Conservation (phyloP, 2,888 invertebrate species). For the Xanthorhoe designata region DNA sequence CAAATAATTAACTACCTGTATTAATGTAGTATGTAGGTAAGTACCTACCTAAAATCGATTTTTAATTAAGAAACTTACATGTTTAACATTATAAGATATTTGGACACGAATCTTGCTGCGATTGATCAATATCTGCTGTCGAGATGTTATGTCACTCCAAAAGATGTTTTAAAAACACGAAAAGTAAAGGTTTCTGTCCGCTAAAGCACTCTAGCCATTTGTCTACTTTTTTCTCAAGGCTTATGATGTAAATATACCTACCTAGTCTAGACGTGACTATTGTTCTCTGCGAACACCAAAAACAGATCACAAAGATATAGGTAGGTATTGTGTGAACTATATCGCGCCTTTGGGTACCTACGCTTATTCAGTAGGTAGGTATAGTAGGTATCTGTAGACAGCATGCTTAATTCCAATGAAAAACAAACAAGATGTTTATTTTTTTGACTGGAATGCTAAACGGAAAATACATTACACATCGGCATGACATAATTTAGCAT, state of each 20-base stretch:
- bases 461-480: not conserved
- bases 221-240: not conserved
- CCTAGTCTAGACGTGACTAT: too few relatives aligned
- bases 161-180: constrained; percentile 9
- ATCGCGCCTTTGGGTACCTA: not conserved
- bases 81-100: constrained; percentile 15
- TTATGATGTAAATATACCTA: too few relatives aligned
- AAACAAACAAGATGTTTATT: constrained; percentile 4
- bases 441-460: constrained; percentile 5
- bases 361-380: not conserved
- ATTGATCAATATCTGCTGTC: not conserved
- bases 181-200: constrained; percentile 4
- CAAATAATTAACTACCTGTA: too few relatives aligned
- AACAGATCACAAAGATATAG: too few relatives aligned
- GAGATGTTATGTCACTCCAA: not conserved
- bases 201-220: not conserved
- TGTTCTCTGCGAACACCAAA: too few relatives aligned
- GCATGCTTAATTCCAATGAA: constrained; percentile 3
- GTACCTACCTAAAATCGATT: too few relatives aligned
- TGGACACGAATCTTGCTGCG: not conserved
- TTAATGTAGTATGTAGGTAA: too few relatives aligned
- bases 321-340: too few relatives aligned
- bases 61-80: constrained; percentile 10
- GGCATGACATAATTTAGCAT: too few relatives aligned
- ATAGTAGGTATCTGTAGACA: too few relatives aligned